Base-by-base conservation (phyloP, 2,113 vertebrate species). In the Xenopus borealis region DNA sequence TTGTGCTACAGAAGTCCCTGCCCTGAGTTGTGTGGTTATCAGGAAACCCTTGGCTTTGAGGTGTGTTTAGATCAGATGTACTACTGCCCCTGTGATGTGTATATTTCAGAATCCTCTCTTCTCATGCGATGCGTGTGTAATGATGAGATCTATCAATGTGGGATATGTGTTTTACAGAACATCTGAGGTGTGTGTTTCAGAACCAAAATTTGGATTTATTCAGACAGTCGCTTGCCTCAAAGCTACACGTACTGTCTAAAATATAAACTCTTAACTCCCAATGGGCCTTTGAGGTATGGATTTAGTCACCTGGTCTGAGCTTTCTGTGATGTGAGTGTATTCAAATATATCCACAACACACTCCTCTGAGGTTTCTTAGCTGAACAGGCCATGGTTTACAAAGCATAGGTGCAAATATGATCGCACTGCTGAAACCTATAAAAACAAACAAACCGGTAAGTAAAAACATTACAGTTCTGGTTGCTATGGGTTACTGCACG, bases 151-250 rank as follows among this genome's bases (percentile, higher is more conserved):
- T 16, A 27, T 61, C 18, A 18, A 9, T 12, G 4, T 61, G 58
- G 20, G 58, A 18, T 23, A 61, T 23, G 18, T 23, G 58, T 61
- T 14, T 61, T 61, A 27, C 18, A 61, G 58, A 61, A 61, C 20
- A 61, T 27, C 58, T 61, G 58, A 61, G 58, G 58, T 61, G 58
- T 61, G 58, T 23, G 55, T 61, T 61, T 20, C 10, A 61, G 58
- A 23, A 9, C 20, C 58, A 20, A 8, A 8, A 11, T 23, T 8
- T 23, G 58, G 23, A 0, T 61, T 20, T 61, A 50, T 50, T 23
- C 4, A 20, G 18, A 27, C 9, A 20, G 20, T 11, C 18, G 2
- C 1, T 12, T 61, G 58, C 20, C 58, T 27, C 13, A 13, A 10
- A 61, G 58, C 3, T 61, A 19, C 20, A 27, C 12, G 58, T 40